These are phyloP conservation scores for Drosophila falleni DNA, from an alignment of 2,888 invertebrate genomes.

Conservation along the genomic window DNA sequence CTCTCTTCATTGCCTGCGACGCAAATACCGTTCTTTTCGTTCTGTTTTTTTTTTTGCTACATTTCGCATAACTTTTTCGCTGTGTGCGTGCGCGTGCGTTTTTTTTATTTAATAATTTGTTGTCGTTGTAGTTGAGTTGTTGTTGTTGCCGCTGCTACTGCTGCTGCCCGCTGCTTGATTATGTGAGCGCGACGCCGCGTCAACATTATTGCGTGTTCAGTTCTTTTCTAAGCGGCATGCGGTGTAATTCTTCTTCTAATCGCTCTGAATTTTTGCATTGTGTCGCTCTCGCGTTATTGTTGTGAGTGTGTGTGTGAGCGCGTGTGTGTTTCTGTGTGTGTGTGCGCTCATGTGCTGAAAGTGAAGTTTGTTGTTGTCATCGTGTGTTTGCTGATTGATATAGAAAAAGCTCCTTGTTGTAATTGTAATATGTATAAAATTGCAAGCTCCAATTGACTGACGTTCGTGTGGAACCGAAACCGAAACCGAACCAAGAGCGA, in stretches of 20 bases:
- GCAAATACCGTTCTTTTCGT: slow-evolving; percentile 78
- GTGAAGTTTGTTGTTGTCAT: slow-evolving; percentile 66
- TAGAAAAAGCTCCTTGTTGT: slow-evolving; percentile 59
- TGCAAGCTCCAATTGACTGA: slow-evolving; percentile 53
- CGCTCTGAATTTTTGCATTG: slow-evolving; percentile 64
- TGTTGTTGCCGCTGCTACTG: slow-evolving; percentile 47
- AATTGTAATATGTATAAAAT: no score
- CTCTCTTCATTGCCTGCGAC: slow-evolving; percentile 65
- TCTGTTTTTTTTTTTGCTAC: slow-evolving; percentile 42
- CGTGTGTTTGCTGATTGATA: slow-evolving; percentile 29
- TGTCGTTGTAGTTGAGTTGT: slow-evolving; percentile 41
- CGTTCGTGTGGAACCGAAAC: slow-evolving; percentile 26
- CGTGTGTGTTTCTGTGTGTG: slow-evolving; percentile 10
- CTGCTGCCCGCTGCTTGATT: slow-evolving; percentile 60
- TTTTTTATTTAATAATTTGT: slow-evolving; percentile 84
- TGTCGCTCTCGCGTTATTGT: slow-evolving; percentile 46
- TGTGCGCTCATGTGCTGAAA: slow-evolving; percentile 42
- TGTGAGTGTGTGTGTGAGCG: neutral
- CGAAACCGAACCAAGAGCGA: slow-evolving; percentile 49
- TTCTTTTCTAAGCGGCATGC: slow-evolving; percentile 84
- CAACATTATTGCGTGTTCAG: slow-evolving; percentile 78
- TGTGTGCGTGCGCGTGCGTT: slow-evolving; percentile 66
- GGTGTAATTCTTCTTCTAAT: slow-evolving; percentile 83
- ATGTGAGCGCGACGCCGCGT: slow-evolving; percentile 70
- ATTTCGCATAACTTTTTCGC: slow-evolving; percentile 71